These are phyloP conservation scores for Omphaloscelis lunosa DNA, from an alignment of 2,888 invertebrate species.

Conservation along the genomic window DNA sequence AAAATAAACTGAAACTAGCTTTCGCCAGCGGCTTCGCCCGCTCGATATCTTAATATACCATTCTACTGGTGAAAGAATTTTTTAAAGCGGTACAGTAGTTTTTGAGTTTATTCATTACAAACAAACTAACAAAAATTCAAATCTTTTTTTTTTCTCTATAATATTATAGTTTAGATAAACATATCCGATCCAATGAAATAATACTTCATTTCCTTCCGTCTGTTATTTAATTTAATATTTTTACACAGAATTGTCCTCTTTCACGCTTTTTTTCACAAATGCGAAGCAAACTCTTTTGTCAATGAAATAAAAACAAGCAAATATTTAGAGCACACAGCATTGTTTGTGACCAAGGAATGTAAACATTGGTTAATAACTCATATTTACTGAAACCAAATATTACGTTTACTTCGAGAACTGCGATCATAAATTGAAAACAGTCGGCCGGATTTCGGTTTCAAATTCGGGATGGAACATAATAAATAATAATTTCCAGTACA, in stretches of 20 bases:
- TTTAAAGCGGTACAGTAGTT: too few species aligned
- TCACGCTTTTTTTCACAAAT: slow-evolving; percentile 32
- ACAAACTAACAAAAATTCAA: too few species aligned
- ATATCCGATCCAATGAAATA: not conserved
- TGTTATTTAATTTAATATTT: slow-evolving; percentile 16
- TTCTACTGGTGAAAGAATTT: too few species aligned
- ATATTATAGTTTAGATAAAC: too few species aligned
- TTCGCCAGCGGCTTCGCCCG: too few species aligned
- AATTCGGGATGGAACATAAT: slow-evolving; percentile 7
- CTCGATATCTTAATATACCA: too few species aligned
- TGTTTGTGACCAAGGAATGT: slow-evolving; percentile 25
- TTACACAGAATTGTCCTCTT: slow-evolving; percentile 10
- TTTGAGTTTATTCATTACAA: too few species aligned
- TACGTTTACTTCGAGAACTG: slow-evolving; percentile 19
- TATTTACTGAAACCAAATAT: slow-evolving; percentile 37
- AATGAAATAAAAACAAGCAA: slow-evolving; percentile 11
- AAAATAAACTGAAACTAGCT: not conserved
- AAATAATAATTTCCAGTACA: not conserved
- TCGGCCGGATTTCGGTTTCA: slow-evolving; percentile 15
- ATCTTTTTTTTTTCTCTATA: too few species aligned
- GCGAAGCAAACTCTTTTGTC: slow-evolving; percentile 5
- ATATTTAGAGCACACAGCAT: slow-evolving; percentile 22
- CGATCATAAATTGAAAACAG: slow-evolving; percentile 29
- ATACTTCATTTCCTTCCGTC: not conserved
- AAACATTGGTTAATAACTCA: slow-evolving; percentile 15